Base-by-base conservation (phyloP, 2,888 invertebrate species). In the Mimumesa dahlbomi region DNA sequence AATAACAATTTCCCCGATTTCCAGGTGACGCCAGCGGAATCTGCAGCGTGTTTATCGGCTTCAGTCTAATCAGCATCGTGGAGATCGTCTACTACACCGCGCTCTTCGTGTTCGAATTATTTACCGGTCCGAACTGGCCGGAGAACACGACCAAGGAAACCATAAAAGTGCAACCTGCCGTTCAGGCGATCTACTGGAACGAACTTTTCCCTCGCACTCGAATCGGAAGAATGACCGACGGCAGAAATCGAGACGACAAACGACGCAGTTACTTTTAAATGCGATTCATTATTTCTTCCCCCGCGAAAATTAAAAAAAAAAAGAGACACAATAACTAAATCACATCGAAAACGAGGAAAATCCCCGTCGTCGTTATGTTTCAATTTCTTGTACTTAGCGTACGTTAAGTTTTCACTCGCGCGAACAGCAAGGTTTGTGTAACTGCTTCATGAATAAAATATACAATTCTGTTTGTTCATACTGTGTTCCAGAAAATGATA, bases 21-120 rank as follows among this genome's bases (percentile, higher is more conserved):
- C 43, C 89, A 94, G 94, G 94, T 89, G 92, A 91, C 79, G 90
- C 93, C 81, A 94, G 94, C 22, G 93, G 93, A 53, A 91, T 93
- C 71, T 91, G 92, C 68, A 92, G 93, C 25, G 90, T 94, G 64
- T 90, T 93, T 58, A 90, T 93, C 58, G 94, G 94, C 63, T 91
- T 93, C 82, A 94, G 94, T 57, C 86, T 93, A 53, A 91, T 93
- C 81, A 92, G 92, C 79, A 81, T 91, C 25, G 88, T 92, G n/a
- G 94, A 94, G 90, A 79, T 93, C 6, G 21, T 92, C 49, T 94
- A 93, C 88, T 94, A 92, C 84, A 82, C 91, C 50, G 81, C 90
- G 11, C 83, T 92, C 72, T 89, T 91, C 78, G 89, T 92, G 1
- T 42, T 54, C 16, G 68, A 77, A 3, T 57, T 64, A 9, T n/a